A percentile compares a stretch with the other conserved stretches of the same genome.
These are phyloP conservation scores for Microplitis deprimator DNA, from an alignment of 2,888 invertebrate genomes.

Conservation along the genomic window DNA sequence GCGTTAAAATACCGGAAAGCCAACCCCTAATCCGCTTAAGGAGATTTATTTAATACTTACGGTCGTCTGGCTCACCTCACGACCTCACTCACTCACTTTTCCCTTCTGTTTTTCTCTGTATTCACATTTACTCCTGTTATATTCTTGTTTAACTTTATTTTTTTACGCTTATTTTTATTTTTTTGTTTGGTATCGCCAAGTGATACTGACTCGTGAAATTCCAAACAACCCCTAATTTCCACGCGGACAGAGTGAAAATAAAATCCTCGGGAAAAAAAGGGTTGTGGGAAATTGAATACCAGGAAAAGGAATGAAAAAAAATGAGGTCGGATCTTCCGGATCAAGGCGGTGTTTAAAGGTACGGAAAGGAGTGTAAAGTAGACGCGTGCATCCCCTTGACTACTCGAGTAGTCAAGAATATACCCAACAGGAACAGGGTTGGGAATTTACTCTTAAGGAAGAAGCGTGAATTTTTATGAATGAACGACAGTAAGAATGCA, in stretches of 20 bases:
- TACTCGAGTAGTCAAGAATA: background rate
- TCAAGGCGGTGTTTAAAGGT: constrained; percentile 21
- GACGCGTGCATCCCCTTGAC: constrained; percentile 24
- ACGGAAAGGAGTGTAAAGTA: constrained; percentile 19
- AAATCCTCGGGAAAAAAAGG: constrained; percentile 35
- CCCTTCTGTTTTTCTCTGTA: constrained; percentile 36
- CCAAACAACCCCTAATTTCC: constrained; percentile 38
- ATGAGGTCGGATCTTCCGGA: constrained; percentile 20
- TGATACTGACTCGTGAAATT: constrained; percentile 41
- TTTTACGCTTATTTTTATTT: constrained; percentile 9
- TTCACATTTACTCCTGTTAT: constrained; percentile 16
- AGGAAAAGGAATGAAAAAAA: constrained; percentile 9
- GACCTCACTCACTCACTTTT: constrained; percentile 54
- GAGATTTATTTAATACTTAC: constrained; percentile 68
- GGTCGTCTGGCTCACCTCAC: constrained; percentile 60
- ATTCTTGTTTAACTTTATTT: constrained; percentile 13
- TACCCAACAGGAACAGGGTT: background rate
- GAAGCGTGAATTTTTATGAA: constrained; percentile 62
- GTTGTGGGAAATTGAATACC: constrained; percentile 36
- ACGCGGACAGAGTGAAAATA: constrained; percentile 27
- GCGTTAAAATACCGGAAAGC: constrained; percentile 67
- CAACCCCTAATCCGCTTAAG: constrained; percentile 66
- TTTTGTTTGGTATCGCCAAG: constrained; percentile 7
- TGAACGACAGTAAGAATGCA: constrained; percentile 51
- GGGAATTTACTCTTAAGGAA: constrained; percentile 38